Evolutionary conservation across 2,797 vertebrate genomes (phyloP), one percentile per base, ranked within the genome.

Genomic region (Brotula barbata): DNA sequence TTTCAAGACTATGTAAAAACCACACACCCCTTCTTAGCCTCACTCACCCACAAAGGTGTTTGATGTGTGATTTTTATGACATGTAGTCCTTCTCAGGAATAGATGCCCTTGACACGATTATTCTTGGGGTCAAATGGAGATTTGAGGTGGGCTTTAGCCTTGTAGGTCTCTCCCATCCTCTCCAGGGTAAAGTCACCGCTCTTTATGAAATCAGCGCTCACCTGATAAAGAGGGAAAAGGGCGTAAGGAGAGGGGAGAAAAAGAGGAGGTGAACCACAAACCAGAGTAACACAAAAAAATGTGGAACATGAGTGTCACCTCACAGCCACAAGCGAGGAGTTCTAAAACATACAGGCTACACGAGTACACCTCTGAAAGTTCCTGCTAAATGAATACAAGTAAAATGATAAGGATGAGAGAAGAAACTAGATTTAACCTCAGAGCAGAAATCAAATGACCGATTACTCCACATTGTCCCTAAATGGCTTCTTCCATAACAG

Each of bases 101-200:
- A 99, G 70, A 95, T 84, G 7, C 96, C 97, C 68, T 92, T 97
- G 59, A 98, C 86, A 0, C 96, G 88, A 77, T 94, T 95, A 89
- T 96, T 98, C 77, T 95, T 90, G 0, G 96, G 93, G 74, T 99
- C 97, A 1, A 98, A 98, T 0, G 93, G 95, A 3, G 97, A 93
- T 62, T 92, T 97, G 71, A 94, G 87, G 87, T 99, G 95, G 33
- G 93, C 94, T 36, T 16, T 90, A 64, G 96, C 95, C 2, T 92
- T 71, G 54, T 93, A 96, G 2, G 78, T 68, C 68, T 92, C 90
- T 5, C 96, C 96, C 95, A 98, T 99, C 77, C 94, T 83, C 85
- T 98, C 96, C 90, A 99, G 83, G 13, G 89, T 68, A 2, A 98
- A 99, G 52, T 92, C 86, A 0, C 95, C 96, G 0, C 72, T 93